phyloP scores from a whole-genome alignment of 2,113 vertebrate genomes.

The Hyaena hyaena region DNA sequence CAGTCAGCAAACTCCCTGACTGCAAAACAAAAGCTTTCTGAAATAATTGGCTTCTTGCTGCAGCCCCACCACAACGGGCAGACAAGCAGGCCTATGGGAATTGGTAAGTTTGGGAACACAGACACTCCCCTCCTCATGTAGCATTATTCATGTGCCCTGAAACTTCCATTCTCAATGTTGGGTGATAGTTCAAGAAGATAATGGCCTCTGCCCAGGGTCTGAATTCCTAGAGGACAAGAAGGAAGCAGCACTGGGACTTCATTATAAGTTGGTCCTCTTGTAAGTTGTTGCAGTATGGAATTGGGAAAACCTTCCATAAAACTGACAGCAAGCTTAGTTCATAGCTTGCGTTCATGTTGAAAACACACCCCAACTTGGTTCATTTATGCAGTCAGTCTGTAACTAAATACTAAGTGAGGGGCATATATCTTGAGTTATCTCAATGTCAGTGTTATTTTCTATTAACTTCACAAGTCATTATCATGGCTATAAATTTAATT shows the following conservation, averaged over 20 bases:
- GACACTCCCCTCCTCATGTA: background rate
- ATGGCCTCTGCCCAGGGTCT: slow-evolving; percentile 70
- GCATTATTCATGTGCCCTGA: slow-evolving; percentile 72
- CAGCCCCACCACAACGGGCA: slow-evolving; percentile 56
- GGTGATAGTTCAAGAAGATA: slow-evolving; percentile 76
- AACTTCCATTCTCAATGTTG: slow-evolving; percentile 39
- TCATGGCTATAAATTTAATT: slow-evolving; percentile 27
- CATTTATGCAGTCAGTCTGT: background rate
- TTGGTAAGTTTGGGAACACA: slow-evolving; percentile 60
- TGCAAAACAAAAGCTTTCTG: slow-evolving; percentile 72
- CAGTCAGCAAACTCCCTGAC: slow-evolving; percentile 60
- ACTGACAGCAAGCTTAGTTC: slow-evolving; percentile 31
- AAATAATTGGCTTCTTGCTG: slow-evolving; percentile 79
- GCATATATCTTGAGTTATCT: background rate
- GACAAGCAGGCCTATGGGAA: slow-evolving; percentile 67
- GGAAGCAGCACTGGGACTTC: slow-evolving; percentile 42
- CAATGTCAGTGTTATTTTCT: slow-evolving; percentile 19
- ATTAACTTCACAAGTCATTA: background rate
- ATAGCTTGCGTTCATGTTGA: background rate
- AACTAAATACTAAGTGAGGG: background rate
- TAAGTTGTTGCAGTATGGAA: slow-evolving; percentile 43
- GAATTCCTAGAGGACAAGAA: slow-evolving; percentile 74
- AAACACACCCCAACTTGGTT: background rate
- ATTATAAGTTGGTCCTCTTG: slow-evolving; percentile 65
- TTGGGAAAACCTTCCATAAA: slow-evolving; percentile 54